Base-by-base conservation (phyloP, 2,888 invertebrate genomes). In the Drosophila merina region DNA sequence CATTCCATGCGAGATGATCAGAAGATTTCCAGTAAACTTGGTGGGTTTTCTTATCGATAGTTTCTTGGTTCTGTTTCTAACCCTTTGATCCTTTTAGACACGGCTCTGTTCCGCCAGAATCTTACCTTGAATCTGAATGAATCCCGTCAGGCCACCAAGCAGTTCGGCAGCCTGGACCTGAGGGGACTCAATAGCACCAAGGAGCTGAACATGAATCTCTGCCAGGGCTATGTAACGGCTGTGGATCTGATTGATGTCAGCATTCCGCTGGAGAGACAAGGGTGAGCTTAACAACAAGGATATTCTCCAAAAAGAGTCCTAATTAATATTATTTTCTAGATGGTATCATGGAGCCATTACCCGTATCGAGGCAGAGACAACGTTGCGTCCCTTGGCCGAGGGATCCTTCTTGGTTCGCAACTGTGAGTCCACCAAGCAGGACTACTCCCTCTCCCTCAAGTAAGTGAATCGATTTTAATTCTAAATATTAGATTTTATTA, bases 321-420 rank as follows among this genome's bases (percentile, higher is more conserved):
- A 14, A 14, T 14, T 14, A 1, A 14, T 14, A 20, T 20, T 4
- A 26, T n/a, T 3, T 3, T 7, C n/a, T 56, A 96, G 96, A 85
- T 99, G 98, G 98, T 99, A 97, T 92, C 98, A 98, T 91, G 98
- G 98, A 73, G 95, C 97, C 76, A 96, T 98, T 74, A 96, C 97
- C 54, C 94, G 98, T 87, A 94, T 96, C 66, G 97, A 98, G 92
- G 98, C 98, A 49, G 98, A 99, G 92, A 95, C 95, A 90, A 94
- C 97, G 75, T 93, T 99, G 52, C 93, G 97, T 83, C 94, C 96
- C 57, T 94, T 97, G 54, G 94, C 94, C 77, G 98, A 98, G 93
- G 98, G 98, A 74, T 97, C 97, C 88, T 99, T 98, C 92, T 93
- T 99, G 83, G 98, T 99, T 63, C 93, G 99, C 82, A 97, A 97